Conservation (phyloP, 2,113 vertebrate species). For the Pholis gunnellus region DNA sequence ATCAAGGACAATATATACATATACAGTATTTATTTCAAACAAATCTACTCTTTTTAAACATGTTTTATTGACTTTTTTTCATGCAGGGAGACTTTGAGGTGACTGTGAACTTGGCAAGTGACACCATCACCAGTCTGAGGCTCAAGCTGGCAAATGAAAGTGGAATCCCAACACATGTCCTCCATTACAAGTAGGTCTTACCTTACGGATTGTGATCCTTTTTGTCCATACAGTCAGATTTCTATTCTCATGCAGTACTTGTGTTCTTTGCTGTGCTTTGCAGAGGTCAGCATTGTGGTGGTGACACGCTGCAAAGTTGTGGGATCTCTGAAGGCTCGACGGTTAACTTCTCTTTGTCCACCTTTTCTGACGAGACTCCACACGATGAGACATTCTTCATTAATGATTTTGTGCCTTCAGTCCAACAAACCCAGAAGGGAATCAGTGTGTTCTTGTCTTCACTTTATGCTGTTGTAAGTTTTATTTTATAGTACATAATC, state of each 20-base stretch:
- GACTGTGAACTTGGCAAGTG: conserved; percentile 51
- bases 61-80: neutral
- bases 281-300: neutral
- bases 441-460: conserved; percentile 70
- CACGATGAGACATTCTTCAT: conserved; percentile 5
- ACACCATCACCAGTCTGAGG: conserved; percentile 56
- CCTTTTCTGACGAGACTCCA: neutral
- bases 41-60: neutral
- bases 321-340: conserved; percentile 45
- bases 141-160: conserved; percentile 57
- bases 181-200: conserved; percentile 57
- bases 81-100: conserved; percentile 64
- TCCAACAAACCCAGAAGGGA: conserved; percentile 65
- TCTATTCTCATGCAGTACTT: rapidly evolving
- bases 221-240: neutral
- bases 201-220: neutral
- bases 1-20: neutral
- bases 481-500: neutral
- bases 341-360: conserved; percentile 61
- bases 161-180: conserved; percentile 66
- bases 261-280: neutral
- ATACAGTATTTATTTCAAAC: neutral
- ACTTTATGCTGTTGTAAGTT: conserved; percentile 61
- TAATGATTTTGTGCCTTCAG: conserved; percentile 59
- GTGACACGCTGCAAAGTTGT: conserved; percentile 34